Conservation (phyloP, 2,888 invertebrate genomes). For the Panorpa germanica region DNA sequence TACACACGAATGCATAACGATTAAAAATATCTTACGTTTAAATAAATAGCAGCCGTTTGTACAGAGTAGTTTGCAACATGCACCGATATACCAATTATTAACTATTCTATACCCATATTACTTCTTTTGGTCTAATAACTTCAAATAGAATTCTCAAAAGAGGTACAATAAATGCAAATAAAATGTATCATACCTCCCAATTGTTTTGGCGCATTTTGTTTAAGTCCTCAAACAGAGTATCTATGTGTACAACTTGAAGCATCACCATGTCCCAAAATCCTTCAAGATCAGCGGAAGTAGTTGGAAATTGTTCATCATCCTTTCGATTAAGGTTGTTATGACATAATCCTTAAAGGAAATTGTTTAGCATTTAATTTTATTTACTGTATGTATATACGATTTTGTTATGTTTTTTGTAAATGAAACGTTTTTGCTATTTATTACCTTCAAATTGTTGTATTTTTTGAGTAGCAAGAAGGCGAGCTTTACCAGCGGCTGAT, state of each 20-base stretch:
- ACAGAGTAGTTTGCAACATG: too few relatives aligned
- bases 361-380: background rate
- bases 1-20: too few relatives aligned
- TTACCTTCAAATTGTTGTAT: slow-evolving; percentile 86
- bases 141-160: slow-evolving; percentile 3
- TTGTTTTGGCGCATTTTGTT: slow-evolving; percentile 38
- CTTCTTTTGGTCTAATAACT: too few relatives aligned
- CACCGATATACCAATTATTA: too few relatives aligned
- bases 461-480: slow-evolving; percentile 75
- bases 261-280: slow-evolving; percentile 98
- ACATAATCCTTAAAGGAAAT: slow-evolving; percentile 33
- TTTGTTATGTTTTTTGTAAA: slow-evolving; percentile 2
- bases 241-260: slow-evolving; percentile 74
- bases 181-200: slow-evolving; percentile 35
- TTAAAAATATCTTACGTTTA: too few relatives aligned
- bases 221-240: slow-evolving; percentile 55
- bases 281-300: slow-evolving; percentile 74
- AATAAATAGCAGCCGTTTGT: too few relatives aligned
- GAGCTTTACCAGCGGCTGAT: slow-evolving; percentile 80
- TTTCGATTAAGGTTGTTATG: slow-evolving; percentile 45
- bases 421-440: background rate
- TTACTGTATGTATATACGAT: slow-evolving; percentile 2
- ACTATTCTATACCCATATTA: too few relatives aligned
- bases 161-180: slow-evolving; percentile 4
- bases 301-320: slow-evolving; percentile 67